Evolutionary conservation across 1,140 invertebrate genomes (phyloP), one percentile per base, ranked within the genome.

Genomic region (Lysiphlebus fabarum): DNA sequence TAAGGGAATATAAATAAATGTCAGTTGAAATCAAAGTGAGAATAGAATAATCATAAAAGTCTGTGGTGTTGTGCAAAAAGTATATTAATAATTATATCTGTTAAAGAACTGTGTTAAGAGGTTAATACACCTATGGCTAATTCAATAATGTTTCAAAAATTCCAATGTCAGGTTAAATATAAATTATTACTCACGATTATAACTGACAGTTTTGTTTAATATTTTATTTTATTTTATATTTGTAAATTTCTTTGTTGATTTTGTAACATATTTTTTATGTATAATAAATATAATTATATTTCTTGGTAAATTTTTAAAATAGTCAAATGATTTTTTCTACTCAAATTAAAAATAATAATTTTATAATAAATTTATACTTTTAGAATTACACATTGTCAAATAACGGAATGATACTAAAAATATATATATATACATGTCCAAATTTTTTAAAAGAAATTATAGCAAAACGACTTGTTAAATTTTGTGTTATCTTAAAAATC

Each of bases 401-500:
- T n/a, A n/a, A n/a, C n/a, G n/a, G n/a, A n/a, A n/a, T n/a, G n/a
- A n/a, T n/a, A 44, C 14, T 17, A 62, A 63, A 64, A 62, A 47
- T 67, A 45, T 65, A 66, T 70, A 60, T 33, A n/a, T n/a, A n/a
- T n/a, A n/a, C n/a, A n/a, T n/a, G 17, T 26, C 17, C 1, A 1
- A 26, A 26, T 26, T 26, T 26, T 26, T 26, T 4, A 26, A 26
- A 26, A 4, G 2, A 26, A 26, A 26, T 26, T 26, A 4, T 26
- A 26, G 17, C 17, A 26, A 26, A 26, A 26, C 17, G 17, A 26
- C 17, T 26, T 26, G 17, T 26, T 26, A 26, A 26, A 4, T 26
- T 48, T 47, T 17, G 53, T 56, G 58, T 72, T 72, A 72, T 72
- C 70, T 63, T 34, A 60, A 26, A 26, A 57, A 72, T 72, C 69